These are phyloP conservation scores for Xanthia icteritia DNA, from an alignment of 2,888 invertebrate genomes.

Conservation along the genomic window DNA sequence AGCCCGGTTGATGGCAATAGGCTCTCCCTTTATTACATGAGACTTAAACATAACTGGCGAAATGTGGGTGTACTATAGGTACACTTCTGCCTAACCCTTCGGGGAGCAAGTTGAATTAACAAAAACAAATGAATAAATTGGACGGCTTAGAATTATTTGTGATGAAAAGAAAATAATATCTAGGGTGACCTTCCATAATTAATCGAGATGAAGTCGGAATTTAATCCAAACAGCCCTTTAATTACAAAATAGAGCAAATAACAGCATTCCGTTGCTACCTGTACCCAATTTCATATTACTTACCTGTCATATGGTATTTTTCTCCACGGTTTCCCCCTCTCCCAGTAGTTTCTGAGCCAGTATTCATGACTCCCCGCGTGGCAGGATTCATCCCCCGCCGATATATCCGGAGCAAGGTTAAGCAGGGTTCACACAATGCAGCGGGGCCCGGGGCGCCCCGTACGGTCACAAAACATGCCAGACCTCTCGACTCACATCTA, in stretches of 20 bases:
- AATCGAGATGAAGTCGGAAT: neutral
- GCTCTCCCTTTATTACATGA: too few species aligned
- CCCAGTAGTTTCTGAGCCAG: slow-evolving; percentile 36
- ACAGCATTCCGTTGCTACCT: slow-evolving; percentile 5
- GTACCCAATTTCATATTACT: slow-evolving; percentile 45
- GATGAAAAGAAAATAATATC: neutral
- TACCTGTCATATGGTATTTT: slow-evolving; percentile 48
- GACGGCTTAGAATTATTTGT: neutral
- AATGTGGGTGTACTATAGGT: too few species aligned
- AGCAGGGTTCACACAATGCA: slow-evolving; percentile 54
- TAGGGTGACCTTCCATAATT: neutral
- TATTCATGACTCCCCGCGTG: slow-evolving; percentile 32
- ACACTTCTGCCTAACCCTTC: too few species aligned
- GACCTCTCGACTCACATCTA: slow-evolving; percentile 65
- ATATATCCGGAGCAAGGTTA: slow-evolving; percentile 57
- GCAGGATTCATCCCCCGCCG: slow-evolving; percentile 38
- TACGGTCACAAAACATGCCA: slow-evolving; percentile 57
- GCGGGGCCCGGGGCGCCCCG: slow-evolving; percentile 25
- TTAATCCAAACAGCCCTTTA: slow-evolving; percentile 5
- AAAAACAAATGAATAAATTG: neutral
- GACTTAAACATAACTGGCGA: too few species aligned
- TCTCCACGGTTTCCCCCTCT: slow-evolving; percentile 23
- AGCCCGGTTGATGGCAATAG: too few species aligned
- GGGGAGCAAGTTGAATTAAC: neutral
- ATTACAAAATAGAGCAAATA: slow-evolving; percentile 16